Percentiles rank a stretch among this genome's conserved stretches.
These are phyloP conservation scores for Lasiurus borealis DNA, from an alignment of 2,113 vertebrate species.

Conservation along the genomic window DNA sequence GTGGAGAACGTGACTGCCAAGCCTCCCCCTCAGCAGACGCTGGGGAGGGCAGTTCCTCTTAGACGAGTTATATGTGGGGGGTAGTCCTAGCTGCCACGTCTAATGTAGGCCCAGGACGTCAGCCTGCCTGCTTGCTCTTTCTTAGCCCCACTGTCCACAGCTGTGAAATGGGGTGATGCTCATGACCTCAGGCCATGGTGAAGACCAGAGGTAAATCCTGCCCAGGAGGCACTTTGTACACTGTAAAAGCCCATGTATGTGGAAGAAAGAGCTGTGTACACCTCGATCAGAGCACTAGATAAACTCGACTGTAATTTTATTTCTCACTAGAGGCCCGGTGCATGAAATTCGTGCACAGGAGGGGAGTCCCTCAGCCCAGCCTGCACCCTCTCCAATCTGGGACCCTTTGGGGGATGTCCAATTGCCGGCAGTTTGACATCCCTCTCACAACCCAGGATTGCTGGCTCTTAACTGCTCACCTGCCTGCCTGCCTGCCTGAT, in stretches of 20 bases:
- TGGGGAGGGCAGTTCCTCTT: background rate
- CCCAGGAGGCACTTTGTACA: background rate
- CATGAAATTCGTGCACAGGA: too few relatives aligned
- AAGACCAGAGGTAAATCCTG: background rate
- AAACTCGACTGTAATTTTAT: background rate
- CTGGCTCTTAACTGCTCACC: too few relatives aligned
- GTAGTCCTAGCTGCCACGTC: fast-evolving
- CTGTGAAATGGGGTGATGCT: background rate
- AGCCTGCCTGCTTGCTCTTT: background rate
- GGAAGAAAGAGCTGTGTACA: background rate
- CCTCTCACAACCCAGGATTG: too few relatives aligned
- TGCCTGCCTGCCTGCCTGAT: too few relatives aligned
- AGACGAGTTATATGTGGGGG: background rate
- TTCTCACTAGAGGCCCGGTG: too few relatives aligned
- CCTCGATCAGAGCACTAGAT: background rate
- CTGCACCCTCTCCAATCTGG: too few relatives aligned
- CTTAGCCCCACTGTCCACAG: background rate
- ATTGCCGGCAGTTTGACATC: too few relatives aligned
- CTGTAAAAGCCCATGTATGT: background rate
- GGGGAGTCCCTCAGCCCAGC: too few relatives aligned
- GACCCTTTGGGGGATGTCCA: too few relatives aligned
- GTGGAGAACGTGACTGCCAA: background rate
- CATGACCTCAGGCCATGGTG: background rate
- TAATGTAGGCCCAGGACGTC: background rate
- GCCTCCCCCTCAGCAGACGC: fast-evolving